A percentile compares a stretch with the other conserved stretches of the same genome.
Evolutionary conservation across 2,888 invertebrate species (phyloP).

Genomic region (Drosophila borealis): DNA sequence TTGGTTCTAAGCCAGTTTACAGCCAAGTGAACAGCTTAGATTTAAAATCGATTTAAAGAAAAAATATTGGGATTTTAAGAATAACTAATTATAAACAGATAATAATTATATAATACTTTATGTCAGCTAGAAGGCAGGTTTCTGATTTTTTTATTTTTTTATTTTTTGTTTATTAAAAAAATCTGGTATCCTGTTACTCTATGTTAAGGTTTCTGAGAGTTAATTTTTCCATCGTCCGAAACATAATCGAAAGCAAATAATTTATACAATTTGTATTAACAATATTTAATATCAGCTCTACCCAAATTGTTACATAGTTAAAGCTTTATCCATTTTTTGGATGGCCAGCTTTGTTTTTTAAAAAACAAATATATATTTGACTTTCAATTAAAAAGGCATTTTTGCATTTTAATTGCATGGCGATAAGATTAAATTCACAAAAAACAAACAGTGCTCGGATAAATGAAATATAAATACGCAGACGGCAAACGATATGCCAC

Average conservation of each 20-base stretch:
- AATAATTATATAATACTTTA: too few relatives aligned
- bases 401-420: conserved; percentile 73
- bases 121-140: too few relatives aligned
- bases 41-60: too few relatives aligned
- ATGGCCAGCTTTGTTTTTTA: neutral
- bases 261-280: neutral
- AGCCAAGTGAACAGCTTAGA: too few relatives aligned
- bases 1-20: too few relatives aligned
- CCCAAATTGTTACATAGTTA: neutral
- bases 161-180: too few relatives aligned
- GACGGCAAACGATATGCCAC: conserved; percentile 55
- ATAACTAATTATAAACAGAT: too few relatives aligned
- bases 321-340: neutral
- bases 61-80: too few relatives aligned
- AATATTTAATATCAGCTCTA: neutral
- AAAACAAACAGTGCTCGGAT: conserved; percentile 34
- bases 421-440: conserved; percentile 67
- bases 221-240: too few relatives aligned
- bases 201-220: too few relatives aligned
- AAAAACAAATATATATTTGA: conserved; percentile 3
- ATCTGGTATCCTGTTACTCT: too few relatives aligned
- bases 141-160: too few relatives aligned
- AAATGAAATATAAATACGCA: conserved; percentile 64
- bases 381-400: conserved; percentile 61
- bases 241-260: neutral